These are phyloP conservation scores for Parnassius mnemosyne DNA, from an alignment of 2,888 invertebrate genomes.

Conservation along the genomic window DNA sequence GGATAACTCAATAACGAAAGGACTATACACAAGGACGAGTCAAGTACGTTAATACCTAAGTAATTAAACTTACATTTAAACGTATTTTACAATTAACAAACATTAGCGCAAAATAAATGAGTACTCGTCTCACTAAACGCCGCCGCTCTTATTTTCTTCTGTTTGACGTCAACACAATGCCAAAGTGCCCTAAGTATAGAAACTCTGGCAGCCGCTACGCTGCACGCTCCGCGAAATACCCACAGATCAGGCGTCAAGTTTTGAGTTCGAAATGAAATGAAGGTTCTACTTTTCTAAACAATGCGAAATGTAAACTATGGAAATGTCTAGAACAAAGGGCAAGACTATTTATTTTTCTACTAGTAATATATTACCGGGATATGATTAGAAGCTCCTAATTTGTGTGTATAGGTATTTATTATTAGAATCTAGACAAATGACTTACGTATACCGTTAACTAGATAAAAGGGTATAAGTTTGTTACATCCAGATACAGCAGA, in stretches of 20 bases:
- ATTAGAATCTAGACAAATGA: too few relatives aligned
- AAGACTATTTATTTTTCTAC: too few relatives aligned
- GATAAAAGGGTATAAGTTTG: too few relatives aligned
- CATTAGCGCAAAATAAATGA: conserved; percentile 73
- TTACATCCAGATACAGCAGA: not conserved
- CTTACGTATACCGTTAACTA: too few relatives aligned
- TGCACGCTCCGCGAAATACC: too few relatives aligned
- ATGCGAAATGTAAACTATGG: not conserved
- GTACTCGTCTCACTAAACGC: conserved; percentile 68
- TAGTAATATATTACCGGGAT: too few relatives aligned
- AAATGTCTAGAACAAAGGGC: not conserved
- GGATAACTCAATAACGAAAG: not conserved
- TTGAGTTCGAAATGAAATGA: too few relatives aligned
- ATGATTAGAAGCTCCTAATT: too few relatives aligned
- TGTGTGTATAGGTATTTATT: too few relatives aligned
- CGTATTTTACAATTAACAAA: conserved; percentile 32
- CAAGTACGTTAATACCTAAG: conserved; percentile 59
- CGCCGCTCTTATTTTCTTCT: conserved; percentile 40
- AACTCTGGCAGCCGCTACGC: too few relatives aligned
- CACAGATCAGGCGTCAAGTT: too few relatives aligned
- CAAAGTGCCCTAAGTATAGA: not conserved
- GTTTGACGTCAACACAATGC: conserved; percentile 20
- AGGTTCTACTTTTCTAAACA: too few relatives aligned
- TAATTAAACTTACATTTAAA: conserved; percentile 57
- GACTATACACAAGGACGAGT: conserved; percentile 51